Base-by-base conservation (phyloP, 2,113 vertebrate genomes). In the Phylloscopus whistleri region DNA sequence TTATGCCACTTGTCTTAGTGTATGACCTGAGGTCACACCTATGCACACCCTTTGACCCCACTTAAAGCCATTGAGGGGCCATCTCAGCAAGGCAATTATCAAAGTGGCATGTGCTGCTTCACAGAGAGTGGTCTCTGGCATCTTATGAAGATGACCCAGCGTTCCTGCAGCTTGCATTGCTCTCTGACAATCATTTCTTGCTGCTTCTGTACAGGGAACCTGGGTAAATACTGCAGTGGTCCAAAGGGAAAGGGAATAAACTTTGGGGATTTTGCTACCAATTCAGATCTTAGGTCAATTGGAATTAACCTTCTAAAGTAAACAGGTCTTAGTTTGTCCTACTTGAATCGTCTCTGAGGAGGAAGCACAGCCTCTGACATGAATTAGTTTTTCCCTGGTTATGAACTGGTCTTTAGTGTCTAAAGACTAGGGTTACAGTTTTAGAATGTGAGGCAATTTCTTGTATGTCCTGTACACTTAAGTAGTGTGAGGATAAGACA, bases 261-360 rank as follows among this genome's bases (percentile, higher is more conserved):
- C 67, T 83, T 66, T 2, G 11, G 43, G 59, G n/a, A 73, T 90
- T 94, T 93, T 79, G 59, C 88, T 79, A 22, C 58, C 53, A 66
- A 2, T 90, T 93, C 67, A 56, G 41, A 79, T 88, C 74, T 44
- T 73, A 83, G 85, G 58, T 90, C 76, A 85, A 62, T 35, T 73
- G 49, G 74, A 92, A 85, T 94, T 92, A 95, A 90, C 75, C 78
- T 93, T 85, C n/a, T 60, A 69, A 95, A 76, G n/a, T 79, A 87
- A 94, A 76, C 41, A 79, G 35, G 31, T 87, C 46, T 84, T 93
- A 68, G 22, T 79, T 91, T 11, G 13, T 90, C 49, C 43, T 82
- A 6, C 78, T 60, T 64, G 49, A 89, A 64, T 91, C 1, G 16
- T 49, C 53, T 82, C 70, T 39, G 49, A 85, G 66, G 41, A 82